Conservation (phyloP, 2,888 invertebrate genomes). For the Apeira syringaria region DNA sequence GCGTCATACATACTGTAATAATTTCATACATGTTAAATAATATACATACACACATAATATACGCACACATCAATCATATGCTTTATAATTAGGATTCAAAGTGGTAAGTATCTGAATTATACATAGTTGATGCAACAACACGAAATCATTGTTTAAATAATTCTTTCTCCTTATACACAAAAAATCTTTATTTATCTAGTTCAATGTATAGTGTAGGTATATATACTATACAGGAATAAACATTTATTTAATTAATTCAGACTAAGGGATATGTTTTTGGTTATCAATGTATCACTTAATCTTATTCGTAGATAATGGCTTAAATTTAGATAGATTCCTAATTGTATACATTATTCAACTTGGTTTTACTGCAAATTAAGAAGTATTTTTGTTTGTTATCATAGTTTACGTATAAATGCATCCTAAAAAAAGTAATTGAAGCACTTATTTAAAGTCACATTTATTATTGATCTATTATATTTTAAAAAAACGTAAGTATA, state of each 20-base stretch:
- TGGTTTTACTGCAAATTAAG: conserved; percentile 22
- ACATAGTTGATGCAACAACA: no score
- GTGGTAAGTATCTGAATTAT: no score
- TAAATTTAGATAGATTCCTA: no score
- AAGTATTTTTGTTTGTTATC: no score
- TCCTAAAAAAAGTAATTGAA: no score
- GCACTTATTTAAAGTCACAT: conserved; percentile 69
- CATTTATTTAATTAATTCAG: conserved; percentile 58
- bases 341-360: no score
- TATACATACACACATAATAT: no score
- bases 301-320: no score
- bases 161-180: no score
- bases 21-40: conserved; percentile 33
- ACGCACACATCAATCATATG: conserved; percentile 3
- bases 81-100: no score
- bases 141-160: no score
- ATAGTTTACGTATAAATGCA: no score
- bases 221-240: conserved; percentile 46
- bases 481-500: conserved; percentile 4
- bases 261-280: conserved; percentile 78
- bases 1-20: conserved; percentile 66
- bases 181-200: not conserved
- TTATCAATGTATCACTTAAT: conserved; percentile 70
- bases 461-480: conserved; percentile 57
- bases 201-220: conserved; percentile 31